Base-by-base conservation (phyloP, 2,888 invertebrate genomes). In the Blastobasis adustella region DNA sequence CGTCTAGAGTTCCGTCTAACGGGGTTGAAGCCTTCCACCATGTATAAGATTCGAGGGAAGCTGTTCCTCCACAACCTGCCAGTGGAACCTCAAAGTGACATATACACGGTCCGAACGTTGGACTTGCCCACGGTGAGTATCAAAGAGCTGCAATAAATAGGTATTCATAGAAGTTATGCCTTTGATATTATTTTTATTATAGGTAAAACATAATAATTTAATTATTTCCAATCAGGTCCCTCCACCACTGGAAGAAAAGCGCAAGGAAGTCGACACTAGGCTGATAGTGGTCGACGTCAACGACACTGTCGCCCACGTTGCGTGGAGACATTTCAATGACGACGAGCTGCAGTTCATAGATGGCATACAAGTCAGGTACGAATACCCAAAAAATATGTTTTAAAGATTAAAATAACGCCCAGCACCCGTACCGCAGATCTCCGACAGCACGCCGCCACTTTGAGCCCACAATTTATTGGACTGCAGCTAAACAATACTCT, bases 341-440 rank as follows among this genome's bases (percentile, higher is more conserved):
- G 92, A 93, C 45, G 96, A 97, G 71, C 76, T 95, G 58, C 93
- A 93, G 64, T 95, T 94, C 65, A 95, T 97, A 52, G 97, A 97
- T 68, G 97, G 96, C 1, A 93, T 97, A 45, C 96, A 96, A 80
- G 83, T 97, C 60, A 79, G 89, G 89, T 89, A 55, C 47, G 46
- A 8, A 9, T 10, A n/a, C 23, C 23, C 23, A 23, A 23, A 23
- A 23, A 23, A 23, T 2, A 23, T 3, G 2, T 23, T 23, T 2
- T 23, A 23, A 23, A 23, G 23, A 23, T 23, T 23, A 2, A 23
- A 23, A 23, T 23, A 23, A 23, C 23, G 1, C 23, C 23, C 23
- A 23, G 23, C 23, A 23, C 23, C n/a, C n/a, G n/a, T n/a, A n/a
- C n/a, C n/a, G n/a, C n/a, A n/a, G n/a, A n/a, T n/a, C n/a, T n/a